These are phyloP conservation scores for Manduca sexta DNA, from an alignment of 1,140 invertebrate species.

Conservation along the genomic window DNA sequence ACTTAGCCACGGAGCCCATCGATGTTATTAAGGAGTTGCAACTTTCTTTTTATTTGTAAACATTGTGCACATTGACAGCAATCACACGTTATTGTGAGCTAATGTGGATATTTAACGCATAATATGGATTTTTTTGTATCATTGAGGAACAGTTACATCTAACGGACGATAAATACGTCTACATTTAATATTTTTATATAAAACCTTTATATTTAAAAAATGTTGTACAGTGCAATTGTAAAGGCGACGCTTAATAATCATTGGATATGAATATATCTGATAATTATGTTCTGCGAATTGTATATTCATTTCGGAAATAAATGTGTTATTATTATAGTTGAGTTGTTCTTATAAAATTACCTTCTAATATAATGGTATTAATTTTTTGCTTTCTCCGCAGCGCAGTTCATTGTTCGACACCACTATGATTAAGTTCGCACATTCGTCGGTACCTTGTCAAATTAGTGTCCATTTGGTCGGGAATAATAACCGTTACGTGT, in stretches of 20 bases:
- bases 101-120: not conserved
- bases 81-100: not conserved
- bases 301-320: constrained; percentile 19
- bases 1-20: no score
- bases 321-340: constrained; percentile 16
- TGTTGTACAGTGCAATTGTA: constrained; percentile 1
- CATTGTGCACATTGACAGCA: not conserved
- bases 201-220: constrained; percentile 3
- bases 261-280: constrained; percentile 1
- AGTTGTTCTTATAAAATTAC: constrained; percentile 5
- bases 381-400: constrained; percentile 11
- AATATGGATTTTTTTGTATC: not conserved
- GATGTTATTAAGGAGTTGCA: not conserved
- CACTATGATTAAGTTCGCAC: constrained; percentile 39
- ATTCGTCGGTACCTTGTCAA: constrained; percentile 38
- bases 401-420: constrained; percentile 22
- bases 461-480: constrained; percentile 44
- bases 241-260: not conserved
- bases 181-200: constrained; percentile 11
- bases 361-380: constrained; percentile 3
- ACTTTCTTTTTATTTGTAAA: not conserved
- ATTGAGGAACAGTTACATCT: not conserved
- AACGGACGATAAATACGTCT: not conserved
- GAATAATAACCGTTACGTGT: constrained; percentile 38
- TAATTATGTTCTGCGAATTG: constrained; percentile 13